Base-by-base conservation (phyloP, 2,797 vertebrate genomes). In the Iguana delicatissima region DNA sequence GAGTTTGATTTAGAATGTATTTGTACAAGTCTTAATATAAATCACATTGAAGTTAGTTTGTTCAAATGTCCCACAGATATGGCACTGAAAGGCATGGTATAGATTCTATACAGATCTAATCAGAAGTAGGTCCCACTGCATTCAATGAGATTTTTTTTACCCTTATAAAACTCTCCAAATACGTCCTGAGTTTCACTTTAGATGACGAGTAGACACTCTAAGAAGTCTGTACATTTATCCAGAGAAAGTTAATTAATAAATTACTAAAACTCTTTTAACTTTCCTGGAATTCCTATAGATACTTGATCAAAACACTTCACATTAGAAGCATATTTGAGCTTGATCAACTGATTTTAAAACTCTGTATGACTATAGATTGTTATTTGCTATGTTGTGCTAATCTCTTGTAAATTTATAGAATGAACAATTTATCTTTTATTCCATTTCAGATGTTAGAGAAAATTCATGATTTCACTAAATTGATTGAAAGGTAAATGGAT, bases 401-500 rank as follows among this genome's bases (percentile, higher is more conserved):
- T 2, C 12, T 32, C 32, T 29, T 83, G 38, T 46, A n/a, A 84
- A 50, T 12, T n/a, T 77, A 26, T 55, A 26, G 24, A 73, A 74
- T 38, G 18, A 62, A 38, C 50, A 38, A 83, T 84, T 74, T 14
- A 26, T 55, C 46, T 87, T 83, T 79, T 77, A 76, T 87, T 91
- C 42, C n/a, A 84, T 84, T 91, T 91, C 90, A 91, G 90, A 67
- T 77, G 50, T 18, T 91, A 84, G 80, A 20, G 46, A 91, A 91
- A 91, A 32, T 69, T 84, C 16, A 59, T 26, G 90, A 87, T 6
- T 91, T 79, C 80, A 16, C 80, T 57, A 91, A 84, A 84, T 1
- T 88, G 62, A 4, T 91, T 20, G 29, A 32, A 57, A 91, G 90
- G 90, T 91, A 91, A 91, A 79, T 79, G 8, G 50, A 88, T 88